Evolutionary conservation across 2,888 invertebrate species (phyloP), one percentile per base, ranked within the genome.

Genomic region (Rhyacophila evoluta): DNA sequence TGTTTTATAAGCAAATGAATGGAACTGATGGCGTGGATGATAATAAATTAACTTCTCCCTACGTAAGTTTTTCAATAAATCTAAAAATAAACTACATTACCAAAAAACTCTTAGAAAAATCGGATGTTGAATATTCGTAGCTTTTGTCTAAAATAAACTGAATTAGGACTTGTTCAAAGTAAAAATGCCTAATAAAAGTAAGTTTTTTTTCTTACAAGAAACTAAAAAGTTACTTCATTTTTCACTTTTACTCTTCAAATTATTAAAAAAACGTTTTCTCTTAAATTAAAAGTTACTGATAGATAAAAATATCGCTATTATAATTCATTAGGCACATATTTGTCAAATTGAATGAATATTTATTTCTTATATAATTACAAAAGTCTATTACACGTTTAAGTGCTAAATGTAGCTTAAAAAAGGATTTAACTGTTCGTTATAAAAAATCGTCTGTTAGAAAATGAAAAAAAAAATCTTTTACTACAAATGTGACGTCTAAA

Each of bases 51-150:
- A 72, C 39, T 71, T 75, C 67, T 29, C 41, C 69, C 15, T 69
- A 33, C 69, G 28, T 25, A 75, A 79, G 72, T 79, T 79, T 74
- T 39, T 68, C 78, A 74, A 74, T 79, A 75, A 79, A 79, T 78
- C 78, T 55, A 55, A 1, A 55, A 55, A 55, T 55, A 55, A 55
- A 55, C 55, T 55, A 55, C 55, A 55, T 55, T 55, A 55, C 55
- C 55, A 55, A 55, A 41, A 33, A 41, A 55, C 19, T 10, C 55
- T 55, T 55, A 19, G 55, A 55, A 55, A 41, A 55, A 55, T 55
- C 25, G 55, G 25, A 55, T 55, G 55, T 55, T 55, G 55, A 19
- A 55, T 25, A 55, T 55, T 19, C 55, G 25, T 55, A 55, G 15
- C 55, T 55, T 55, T 55, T 55, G 55, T 55, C 55, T 55, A 55